Conservation (phyloP, 1,140 invertebrate species). For the Drosophila littoralis region DNA sequence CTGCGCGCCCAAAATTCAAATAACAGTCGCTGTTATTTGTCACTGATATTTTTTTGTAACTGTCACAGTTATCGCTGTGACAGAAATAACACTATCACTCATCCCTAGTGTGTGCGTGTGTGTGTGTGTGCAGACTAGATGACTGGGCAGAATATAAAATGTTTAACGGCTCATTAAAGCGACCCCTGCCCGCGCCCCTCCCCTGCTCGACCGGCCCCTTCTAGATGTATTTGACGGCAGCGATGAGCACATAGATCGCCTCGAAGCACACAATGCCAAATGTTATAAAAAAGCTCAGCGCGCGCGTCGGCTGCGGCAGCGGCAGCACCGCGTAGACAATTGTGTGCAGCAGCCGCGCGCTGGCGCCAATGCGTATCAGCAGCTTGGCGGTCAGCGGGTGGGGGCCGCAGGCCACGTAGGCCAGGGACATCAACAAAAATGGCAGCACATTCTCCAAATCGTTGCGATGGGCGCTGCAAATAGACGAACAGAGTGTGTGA, state of each 20-base stretch:
- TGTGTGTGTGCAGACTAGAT: slow-evolving; percentile 20
- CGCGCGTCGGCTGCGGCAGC: slow-evolving; percentile 86
- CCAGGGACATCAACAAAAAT: slow-evolving; percentile 86
- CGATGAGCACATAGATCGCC: slow-evolving; percentile 77
- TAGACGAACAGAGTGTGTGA: neutral
- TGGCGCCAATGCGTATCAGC: slow-evolving; percentile 86
- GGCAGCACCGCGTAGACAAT: slow-evolving; percentile 86
- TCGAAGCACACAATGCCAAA: slow-evolving; percentile 85
- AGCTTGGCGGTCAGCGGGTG: slow-evolving; percentile 84
- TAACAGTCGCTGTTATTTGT: too few species aligned
- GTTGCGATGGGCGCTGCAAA: slow-evolving; percentile 87
- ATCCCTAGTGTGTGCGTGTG: slow-evolving; percentile 2
- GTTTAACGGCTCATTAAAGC: slow-evolving; percentile 23
- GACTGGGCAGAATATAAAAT: slow-evolving; percentile 16
- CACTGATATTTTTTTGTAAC: too few species aligned
- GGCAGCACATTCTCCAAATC: slow-evolving; percentile 89
- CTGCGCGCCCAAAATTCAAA: too few species aligned
- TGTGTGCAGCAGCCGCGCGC: slow-evolving; percentile 87
- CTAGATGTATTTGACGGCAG: slow-evolving; percentile 60
- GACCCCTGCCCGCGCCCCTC: neutral
- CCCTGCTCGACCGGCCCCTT: neutral
- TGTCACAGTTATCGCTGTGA: too few species aligned
- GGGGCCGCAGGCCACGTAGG: slow-evolving; percentile 87
- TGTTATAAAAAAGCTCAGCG: slow-evolving; percentile 85
- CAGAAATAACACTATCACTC: too few species aligned